phyloP scores from a whole-genome alignment of 2,797 vertebrate species.

The Cephalopachus bancanus region DNA sequence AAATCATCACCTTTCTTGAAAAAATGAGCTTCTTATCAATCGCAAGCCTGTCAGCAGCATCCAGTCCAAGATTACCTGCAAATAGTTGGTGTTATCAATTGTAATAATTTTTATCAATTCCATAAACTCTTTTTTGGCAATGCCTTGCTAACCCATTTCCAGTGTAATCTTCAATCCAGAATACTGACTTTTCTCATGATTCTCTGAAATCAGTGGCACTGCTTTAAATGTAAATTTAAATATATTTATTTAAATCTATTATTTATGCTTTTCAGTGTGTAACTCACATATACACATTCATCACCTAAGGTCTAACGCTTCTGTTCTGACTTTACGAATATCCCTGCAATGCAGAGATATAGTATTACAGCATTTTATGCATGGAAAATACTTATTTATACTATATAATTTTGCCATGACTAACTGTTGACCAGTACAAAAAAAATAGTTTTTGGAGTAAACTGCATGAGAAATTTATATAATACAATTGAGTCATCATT shows the following conservation, averaged over 20 bases:
- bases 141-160: not conserved
- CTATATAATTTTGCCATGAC: constrained; percentile 6
- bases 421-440: not conserved
- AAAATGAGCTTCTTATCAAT: constrained; percentile 31
- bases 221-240: constrained; percentile 37
- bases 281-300: not conserved
- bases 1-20: constrained; percentile 56
- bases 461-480: not conserved
- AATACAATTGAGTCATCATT: constrained; percentile 40
- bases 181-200: not conserved
- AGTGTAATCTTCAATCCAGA: constrained; percentile 1
- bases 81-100: not conserved
- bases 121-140: constrained; percentile 11
- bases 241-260: constrained; percentile 2
- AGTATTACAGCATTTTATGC: not conserved
- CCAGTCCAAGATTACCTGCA: not conserved
- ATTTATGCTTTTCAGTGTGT: not conserved
- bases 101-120: not conserved
- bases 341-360: not conserved
- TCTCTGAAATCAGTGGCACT: constrained; percentile 16
- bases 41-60: not conserved
- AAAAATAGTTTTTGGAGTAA: not conserved
- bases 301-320: not conserved
- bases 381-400: not conserved
- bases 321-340: not conserved